Conservation (phyloP, 1,140 invertebrate species). For the Hylaeus volcanicus region DNA sequence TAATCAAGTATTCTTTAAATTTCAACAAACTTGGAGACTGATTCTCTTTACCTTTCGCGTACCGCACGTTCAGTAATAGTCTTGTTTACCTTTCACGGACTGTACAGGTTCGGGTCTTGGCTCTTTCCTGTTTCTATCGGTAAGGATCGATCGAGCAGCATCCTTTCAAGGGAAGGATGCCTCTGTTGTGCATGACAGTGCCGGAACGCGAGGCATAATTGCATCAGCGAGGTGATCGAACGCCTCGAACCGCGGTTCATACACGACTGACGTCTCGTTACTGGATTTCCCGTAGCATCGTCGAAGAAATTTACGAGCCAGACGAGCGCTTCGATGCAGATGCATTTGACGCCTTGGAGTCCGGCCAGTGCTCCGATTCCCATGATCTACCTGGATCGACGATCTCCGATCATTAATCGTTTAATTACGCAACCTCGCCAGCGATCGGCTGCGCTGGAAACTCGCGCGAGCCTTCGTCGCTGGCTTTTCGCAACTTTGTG, state of each 20-base stretch:
- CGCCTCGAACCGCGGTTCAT: constrained; percentile 42
- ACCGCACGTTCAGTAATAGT: too few species aligned
- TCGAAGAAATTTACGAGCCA: constrained; percentile 65
- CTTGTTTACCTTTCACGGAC: too few species aligned
- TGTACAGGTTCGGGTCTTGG: too few species aligned
- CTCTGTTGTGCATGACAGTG: neutral
- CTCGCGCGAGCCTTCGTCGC: neutral
- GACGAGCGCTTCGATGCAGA: constrained; percentile 32
- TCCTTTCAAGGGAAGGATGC: neutral
- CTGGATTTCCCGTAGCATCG: constrained; percentile 43
- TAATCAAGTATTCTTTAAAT: too few species aligned
- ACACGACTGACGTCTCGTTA: constrained; percentile 64
- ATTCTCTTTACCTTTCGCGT: too few species aligned
- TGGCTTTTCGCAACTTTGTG: too few species aligned
- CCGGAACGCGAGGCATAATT: constrained; percentile 44
- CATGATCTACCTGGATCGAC: constrained; percentile 49
- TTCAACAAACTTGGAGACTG: too few species aligned
- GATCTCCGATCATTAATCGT: constrained; percentile 61
- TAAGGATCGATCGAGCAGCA: neutral
- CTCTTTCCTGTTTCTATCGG: neutral
- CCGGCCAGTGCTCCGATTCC: constrained; percentile 49
- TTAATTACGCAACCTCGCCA: constrained; percentile 53
- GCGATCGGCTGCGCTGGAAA: constrained; percentile 23
- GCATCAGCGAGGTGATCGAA: constrained; percentile 1
- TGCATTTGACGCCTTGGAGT: constrained; percentile 42